Percentiles rank a stretch among this genome's conserved stretches.
These are phyloP conservation scores for Peromyscus melanophrys DNA, from an alignment of 2,797 vertebrate genomes.

Conservation along the genomic window DNA sequence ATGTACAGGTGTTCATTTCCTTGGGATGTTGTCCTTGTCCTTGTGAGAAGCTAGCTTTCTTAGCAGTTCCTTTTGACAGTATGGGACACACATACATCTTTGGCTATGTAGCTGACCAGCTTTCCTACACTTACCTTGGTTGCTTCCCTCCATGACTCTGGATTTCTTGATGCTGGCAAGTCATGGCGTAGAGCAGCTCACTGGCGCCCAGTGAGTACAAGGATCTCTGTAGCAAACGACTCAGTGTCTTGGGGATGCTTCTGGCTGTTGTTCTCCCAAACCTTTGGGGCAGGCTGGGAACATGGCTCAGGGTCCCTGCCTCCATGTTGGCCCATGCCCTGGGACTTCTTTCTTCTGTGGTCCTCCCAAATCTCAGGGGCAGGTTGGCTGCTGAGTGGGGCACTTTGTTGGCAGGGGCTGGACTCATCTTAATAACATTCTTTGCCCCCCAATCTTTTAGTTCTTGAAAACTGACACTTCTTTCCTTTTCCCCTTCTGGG, in stretches of 20 bases:
- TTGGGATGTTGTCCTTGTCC: not conserved
- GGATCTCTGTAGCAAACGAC: slow-evolving; percentile 86
- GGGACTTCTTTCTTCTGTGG: slow-evolving; percentile 81
- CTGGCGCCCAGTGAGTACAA: slow-evolving; percentile 74
- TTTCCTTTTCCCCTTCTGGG: slow-evolving; percentile 85
- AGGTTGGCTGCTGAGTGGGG: slow-evolving; percentile 85
- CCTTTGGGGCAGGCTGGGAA: slow-evolving; percentile 84
- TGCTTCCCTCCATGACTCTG: slow-evolving; percentile 82
- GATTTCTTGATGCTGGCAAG: slow-evolving; percentile 67
- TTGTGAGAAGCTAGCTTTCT: slow-evolving; percentile 26
- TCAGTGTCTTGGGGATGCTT: slow-evolving; percentile 76
- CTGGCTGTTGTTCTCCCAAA: slow-evolving; percentile 84
- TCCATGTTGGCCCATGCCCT: slow-evolving; percentile 81
- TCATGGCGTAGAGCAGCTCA: slow-evolving; percentile 27
- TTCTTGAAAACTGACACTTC: slow-evolving; percentile 88
- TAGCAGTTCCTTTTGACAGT: not conserved
- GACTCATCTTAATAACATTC: slow-evolving; percentile 84
- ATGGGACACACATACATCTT: not conserved
- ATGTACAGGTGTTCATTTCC: not conserved
- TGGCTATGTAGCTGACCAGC: not conserved
- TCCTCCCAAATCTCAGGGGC: slow-evolving; percentile 89
- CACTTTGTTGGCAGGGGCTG: slow-evolving; percentile 83
- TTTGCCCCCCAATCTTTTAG: slow-evolving; percentile 87
- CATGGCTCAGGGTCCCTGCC: slow-evolving; percentile 51
- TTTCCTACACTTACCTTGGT: slow-evolving; percentile 62